phyloP scores from a whole-genome alignment of 2,888 invertebrate genomes.

The Agonum fuliginosum region DNA sequence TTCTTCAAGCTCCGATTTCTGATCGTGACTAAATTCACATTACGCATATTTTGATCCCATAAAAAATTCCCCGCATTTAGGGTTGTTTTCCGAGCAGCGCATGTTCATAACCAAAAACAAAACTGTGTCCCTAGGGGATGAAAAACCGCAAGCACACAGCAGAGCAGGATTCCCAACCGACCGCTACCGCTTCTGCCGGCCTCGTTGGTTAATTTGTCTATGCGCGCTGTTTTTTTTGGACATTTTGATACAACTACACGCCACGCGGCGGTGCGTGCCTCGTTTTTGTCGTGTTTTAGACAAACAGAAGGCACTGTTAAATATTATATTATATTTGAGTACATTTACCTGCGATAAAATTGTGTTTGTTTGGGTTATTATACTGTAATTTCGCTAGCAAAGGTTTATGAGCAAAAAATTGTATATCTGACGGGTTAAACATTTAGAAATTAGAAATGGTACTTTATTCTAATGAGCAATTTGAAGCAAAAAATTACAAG shows the following conservation, averaged over 20 bases:
- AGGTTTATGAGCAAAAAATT: slow-evolving; percentile 23
- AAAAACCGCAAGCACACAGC: slow-evolving; percentile 22
- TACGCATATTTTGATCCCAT: slow-evolving; percentile 10
- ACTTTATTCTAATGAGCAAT: too few relatives aligned
- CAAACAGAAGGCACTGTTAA: slow-evolving; percentile 32
- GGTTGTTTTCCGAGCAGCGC: slow-evolving; percentile 35
- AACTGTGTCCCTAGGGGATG: slow-evolving; percentile 38
- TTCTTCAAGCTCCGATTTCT: background rate
- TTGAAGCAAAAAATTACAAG: too few relatives aligned
- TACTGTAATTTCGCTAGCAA: slow-evolving; percentile 26
- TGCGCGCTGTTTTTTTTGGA: slow-evolving; percentile 46
- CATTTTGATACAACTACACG: slow-evolving; percentile 46
- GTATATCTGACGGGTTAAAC: too few relatives aligned
- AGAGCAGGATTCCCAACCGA: background rate
- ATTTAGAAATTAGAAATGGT: too few relatives aligned
- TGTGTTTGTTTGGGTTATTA: slow-evolving; percentile 31
- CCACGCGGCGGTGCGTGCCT: background rate
- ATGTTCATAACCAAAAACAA: slow-evolving; percentile 52
- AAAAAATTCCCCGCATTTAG: background rate
- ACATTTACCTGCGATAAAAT: slow-evolving; percentile 47
- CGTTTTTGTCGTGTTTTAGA: slow-evolving; percentile 42
- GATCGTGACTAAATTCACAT: slow-evolving; percentile 20
- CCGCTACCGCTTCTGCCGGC: background rate
- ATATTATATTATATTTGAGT: slow-evolving; percentile 50
- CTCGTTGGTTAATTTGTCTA: slow-evolving; percentile 58